These are phyloP conservation scores for Sceloporus tristichus DNA, from an alignment of 2,113 vertebrate species.

Conservation along the genomic window DNA sequence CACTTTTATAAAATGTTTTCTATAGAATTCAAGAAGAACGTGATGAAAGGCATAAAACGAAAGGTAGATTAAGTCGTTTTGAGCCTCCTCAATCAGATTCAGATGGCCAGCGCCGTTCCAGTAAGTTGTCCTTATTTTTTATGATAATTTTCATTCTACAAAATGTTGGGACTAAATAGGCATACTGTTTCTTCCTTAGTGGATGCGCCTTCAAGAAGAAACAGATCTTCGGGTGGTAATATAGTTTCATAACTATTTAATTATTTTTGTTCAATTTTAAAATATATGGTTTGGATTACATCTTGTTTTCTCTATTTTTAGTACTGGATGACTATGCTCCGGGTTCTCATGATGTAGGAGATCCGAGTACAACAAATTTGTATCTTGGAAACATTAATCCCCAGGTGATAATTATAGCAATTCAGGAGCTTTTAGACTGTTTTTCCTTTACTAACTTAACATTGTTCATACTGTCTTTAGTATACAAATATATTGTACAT, in stretches of 20 bases:
- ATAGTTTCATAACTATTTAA: conserved; percentile 70
- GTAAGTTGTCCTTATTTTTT: conserved; percentile 81
- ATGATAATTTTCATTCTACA: not conserved
- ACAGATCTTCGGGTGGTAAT: conserved; percentile 98
- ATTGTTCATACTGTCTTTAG: not conserved
- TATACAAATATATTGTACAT: not conserved
- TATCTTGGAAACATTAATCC: conserved; percentile 99
- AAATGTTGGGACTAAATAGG: conserved; percentile 60
- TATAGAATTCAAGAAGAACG: conserved; percentile 96
- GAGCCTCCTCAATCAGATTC: conserved; percentile 90
- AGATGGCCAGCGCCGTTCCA: conserved; percentile 90
- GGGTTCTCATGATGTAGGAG: conserved; percentile 97
- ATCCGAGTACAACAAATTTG: conserved; percentile 97
- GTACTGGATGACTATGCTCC: conserved; percentile 97
- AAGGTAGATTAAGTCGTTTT: conserved; percentile 96
- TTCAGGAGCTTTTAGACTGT: not conserved
- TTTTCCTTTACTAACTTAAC: not conserved
- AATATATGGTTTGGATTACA: conserved; percentile 65
- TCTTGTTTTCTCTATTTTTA: conserved; percentile 71
- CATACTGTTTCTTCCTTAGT: conserved; percentile 80
- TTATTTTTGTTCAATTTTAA: conserved; percentile 42
- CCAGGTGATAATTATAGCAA: conserved; percentile 82
- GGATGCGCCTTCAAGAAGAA: conserved; percentile 97
- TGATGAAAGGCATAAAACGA: conserved; percentile 95
- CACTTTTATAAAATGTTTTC: conserved; percentile 50